Base-by-base conservation (phyloP, 2,113 vertebrate genomes). In the Tamias sibiricus region DNA sequence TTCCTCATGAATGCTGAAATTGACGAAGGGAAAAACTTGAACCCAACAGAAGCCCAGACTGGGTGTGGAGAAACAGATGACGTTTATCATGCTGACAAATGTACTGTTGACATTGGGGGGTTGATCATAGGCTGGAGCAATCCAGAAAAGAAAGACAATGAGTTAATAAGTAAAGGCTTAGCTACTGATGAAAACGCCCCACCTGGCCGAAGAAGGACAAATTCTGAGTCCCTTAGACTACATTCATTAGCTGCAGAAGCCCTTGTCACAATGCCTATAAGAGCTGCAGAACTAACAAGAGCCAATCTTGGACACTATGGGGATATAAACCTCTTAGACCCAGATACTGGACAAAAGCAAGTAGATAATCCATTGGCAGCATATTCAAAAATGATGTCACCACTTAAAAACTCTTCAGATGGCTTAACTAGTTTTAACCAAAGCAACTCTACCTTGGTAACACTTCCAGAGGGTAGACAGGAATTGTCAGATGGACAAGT, bases 181-280 rank as follows among this genome's bases (percentile, higher is more conserved):
- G 93, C 96, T 1, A 57, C 98, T 7, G 99, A 99, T 37, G 99
- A 99, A 98, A 99, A 99, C 13, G 97, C 99, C 44, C 99, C 99
- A 26, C 99, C 99, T 0, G 98, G 98, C 30, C 99, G 99, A 13
- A 99, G 99, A 84, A 99, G 99, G 95, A 99, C 99, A 0, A 99
- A 99, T 90, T 99, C 99, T 0, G 99, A 99, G 98, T 99, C 99
- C 14, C 98, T 99, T 3, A 98, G 99, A 17, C 98, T 99, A 14
- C 99, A 99, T 96, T 99, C 99, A 0, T 95, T 99, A 88, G 99
- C 99, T 4, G 99, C 99, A 0, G 99, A 99, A 97, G 99, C 99
- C 37, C 99, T 99, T 19, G 99, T 99, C 37, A 99, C 99, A 0
- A 99, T 99, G 99, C 99, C 99, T 0, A 99, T 99, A 97, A 99